A percentile compares a stretch with the other conserved stretches of the same genome.
phyloP scores from a whole-genome alignment of 2,888 invertebrate species.

The Pyrgus malvae region DNA sequence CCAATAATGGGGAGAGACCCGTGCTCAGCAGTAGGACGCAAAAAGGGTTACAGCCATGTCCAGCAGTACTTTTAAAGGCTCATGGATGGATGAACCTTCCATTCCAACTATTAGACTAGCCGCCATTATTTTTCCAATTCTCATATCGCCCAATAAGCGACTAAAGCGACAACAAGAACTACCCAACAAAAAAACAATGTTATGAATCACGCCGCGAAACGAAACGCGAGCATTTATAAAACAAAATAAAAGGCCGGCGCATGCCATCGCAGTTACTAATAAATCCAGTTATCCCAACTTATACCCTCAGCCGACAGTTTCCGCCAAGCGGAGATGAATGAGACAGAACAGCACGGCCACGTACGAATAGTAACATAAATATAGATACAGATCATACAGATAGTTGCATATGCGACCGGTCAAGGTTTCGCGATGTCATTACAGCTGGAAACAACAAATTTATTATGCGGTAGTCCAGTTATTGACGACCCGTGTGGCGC shows the following conservation, averaged over 20 bases:
- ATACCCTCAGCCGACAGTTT: constrained; percentile 13
- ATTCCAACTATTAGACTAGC: too few species aligned
- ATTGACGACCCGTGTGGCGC: too few species aligned
- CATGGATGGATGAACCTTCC: too few species aligned
- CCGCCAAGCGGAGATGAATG: constrained; percentile 17
- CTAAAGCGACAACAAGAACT: constrained; percentile 9
- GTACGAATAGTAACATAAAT: not conserved
- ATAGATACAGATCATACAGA: not conserved
- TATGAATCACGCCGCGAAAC: constrained; percentile 27
- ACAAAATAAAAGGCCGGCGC: constrained; percentile 21
- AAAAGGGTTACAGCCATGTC: too few species aligned
- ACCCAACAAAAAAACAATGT: constrained; percentile 18
- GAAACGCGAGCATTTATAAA: constrained; percentile 18
- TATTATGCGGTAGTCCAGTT: too few species aligned
- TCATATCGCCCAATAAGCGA: not conserved
- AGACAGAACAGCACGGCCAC: not conserved
- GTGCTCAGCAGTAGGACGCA: too few species aligned
- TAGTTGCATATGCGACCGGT: too few species aligned
- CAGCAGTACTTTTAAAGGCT: too few species aligned
- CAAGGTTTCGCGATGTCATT: too few species aligned
- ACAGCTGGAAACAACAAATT: too few species aligned
- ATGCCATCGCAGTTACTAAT: constrained; percentile 25
- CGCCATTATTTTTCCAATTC: too few species aligned
- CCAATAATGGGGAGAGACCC: too few species aligned
- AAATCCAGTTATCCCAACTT: constrained; percentile 26